phyloP scores from a whole-genome alignment of 2,797 vertebrate species.

The Lutjanus argentimaculatus region DNA sequence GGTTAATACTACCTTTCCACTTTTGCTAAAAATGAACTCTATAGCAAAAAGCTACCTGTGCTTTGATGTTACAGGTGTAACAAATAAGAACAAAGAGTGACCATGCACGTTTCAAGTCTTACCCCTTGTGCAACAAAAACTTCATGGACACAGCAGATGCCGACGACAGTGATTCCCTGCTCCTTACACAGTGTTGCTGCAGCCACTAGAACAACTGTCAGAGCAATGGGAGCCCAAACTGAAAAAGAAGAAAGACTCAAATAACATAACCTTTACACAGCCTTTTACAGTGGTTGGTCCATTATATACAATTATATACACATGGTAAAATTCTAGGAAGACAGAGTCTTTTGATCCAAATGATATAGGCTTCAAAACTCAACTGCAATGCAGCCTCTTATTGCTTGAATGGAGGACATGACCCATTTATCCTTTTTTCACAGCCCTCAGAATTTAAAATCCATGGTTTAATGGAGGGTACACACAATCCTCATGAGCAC shows the following conservation, averaged over 20 bases:
- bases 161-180: slow-evolving; percentile 98
- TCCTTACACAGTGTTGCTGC: slow-evolving; percentile 97
- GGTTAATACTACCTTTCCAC: not conserved
- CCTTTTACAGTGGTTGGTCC: not conserved
- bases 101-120: slow-evolving; percentile 69
- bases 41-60: not conserved
- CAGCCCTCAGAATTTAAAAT: not conserved
- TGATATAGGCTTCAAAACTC: not conserved
- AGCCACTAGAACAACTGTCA: slow-evolving; percentile 94
- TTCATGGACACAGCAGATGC: slow-evolving; percentile 97
- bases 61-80: not conserved
- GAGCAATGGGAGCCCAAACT: slow-evolving; percentile 95
- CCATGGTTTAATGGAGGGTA: not conserved
- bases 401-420: not conserved
- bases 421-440: not conserved
- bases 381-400: not conserved
- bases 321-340: not conserved
- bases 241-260: slow-evolving; percentile 25
- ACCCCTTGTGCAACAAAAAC: slow-evolving; percentile 98
- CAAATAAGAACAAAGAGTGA: not conserved
- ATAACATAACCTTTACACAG: not conserved
- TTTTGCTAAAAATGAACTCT: rapidly evolving
- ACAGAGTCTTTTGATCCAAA: not conserved
- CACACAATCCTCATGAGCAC: not conserved
- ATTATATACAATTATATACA: not conserved